These are phyloP conservation scores for Phyllostomus discolor DNA, from an alignment of 2,113 vertebrate genomes.

Conservation along the genomic window DNA sequence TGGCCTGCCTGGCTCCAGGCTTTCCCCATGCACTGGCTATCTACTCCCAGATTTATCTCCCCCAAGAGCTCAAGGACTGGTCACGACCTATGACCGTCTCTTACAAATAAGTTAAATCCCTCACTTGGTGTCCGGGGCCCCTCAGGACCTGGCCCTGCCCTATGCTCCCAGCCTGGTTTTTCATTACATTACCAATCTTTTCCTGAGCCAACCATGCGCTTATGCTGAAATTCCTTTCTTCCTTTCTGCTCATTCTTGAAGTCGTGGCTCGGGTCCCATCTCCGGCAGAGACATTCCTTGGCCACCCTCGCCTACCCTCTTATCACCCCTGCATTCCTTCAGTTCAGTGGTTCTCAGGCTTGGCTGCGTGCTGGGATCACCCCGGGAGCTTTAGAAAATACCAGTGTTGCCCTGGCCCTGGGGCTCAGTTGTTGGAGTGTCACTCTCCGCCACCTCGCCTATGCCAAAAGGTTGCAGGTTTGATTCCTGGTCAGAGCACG, in stretches of 20 bases:
- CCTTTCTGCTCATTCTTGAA: slow-evolving; percentile 6
- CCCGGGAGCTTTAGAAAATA: neutral
- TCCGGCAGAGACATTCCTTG: slow-evolving; percentile 40
- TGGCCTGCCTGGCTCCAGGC: neutral
- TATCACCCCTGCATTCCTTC: slow-evolving; percentile 49
- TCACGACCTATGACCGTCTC: neutral
- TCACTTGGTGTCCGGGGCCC: neutral
- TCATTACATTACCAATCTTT: neutral
- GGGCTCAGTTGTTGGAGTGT: too few species aligned
- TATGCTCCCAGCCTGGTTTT: neutral
- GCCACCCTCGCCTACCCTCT: neutral
- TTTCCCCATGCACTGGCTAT: neutral
- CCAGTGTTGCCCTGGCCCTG: neutral
- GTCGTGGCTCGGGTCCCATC: neutral
- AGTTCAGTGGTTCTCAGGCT: slow-evolving; percentile 29
- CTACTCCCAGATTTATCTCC: neutral
- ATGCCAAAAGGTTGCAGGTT: too few species aligned
- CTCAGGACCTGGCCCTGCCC: neutral
- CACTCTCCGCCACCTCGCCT: accelerated
- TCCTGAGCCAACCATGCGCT: neutral
- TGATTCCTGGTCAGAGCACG: too few species aligned
- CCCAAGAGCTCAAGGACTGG: slow-evolving; percentile 5
- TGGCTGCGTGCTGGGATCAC: neutral
- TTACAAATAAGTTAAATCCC: neutral
- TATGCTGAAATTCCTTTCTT: neutral